Base-by-base conservation (phyloP, 1,140 invertebrate genomes). In the Aphelinus certus region DNA sequence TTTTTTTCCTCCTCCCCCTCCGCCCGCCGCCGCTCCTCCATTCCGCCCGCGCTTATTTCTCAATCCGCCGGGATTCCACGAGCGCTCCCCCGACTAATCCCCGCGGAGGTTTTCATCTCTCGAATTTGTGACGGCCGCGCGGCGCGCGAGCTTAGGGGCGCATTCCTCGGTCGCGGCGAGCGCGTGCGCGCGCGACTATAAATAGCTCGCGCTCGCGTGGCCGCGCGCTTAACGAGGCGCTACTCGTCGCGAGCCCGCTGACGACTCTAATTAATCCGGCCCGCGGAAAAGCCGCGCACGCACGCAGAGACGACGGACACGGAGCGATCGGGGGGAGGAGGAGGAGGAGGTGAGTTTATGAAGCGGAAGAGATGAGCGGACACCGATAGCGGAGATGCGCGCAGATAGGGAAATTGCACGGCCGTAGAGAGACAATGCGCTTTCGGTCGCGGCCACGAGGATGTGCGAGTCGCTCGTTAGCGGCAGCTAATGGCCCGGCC, bases 201-300 rank as follows among this genome's bases (percentile, higher is more conserved):
- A 26, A 26, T 26, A 26, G 26, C 26, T 26, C 26, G 26, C 26
- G 26, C 26, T 26, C 26, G 26, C 26, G 26, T 26, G 26, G 26
- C 26, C 26, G 26, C 26, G 26, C 26, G 26, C 26, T 84, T 85
- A 83, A 83, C 79, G 76, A 84, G 78, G 77, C 78, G 77, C 65
- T 71, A 75, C 77, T 77, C 78, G 80, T 83, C 82, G 75, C 67
- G 79, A 83, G 77, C 81, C 26, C 83, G 83, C 82, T 84, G 85
- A 84, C 83, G 83, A 84, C 81, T 76, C 77, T 85, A 86, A 86
- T 85, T 85, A 84, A 84, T 84, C 26, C 26, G 26, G 26, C 26
- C 10, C 7, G 1, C 42, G 53, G 49, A 10, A 65, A 51, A 65
- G 1, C 10, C n/a, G 2, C 2, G 6, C 2, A 42, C 7, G 1